These are phyloP conservation scores for Tenthredo amoena DNA, from an alignment of 2,888 invertebrate genomes.

Conservation along the genomic window DNA sequence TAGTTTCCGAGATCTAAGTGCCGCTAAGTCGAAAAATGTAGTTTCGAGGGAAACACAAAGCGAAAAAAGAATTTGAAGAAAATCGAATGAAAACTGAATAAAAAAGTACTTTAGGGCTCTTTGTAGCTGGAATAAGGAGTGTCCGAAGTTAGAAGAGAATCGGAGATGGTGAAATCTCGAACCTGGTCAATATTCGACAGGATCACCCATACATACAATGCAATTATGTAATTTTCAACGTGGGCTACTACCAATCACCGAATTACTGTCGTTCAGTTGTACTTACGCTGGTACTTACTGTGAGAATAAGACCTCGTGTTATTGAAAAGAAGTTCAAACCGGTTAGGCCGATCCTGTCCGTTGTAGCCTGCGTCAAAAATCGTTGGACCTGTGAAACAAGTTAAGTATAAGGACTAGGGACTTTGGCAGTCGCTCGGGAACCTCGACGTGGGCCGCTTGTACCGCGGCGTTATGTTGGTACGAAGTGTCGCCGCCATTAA, in stretches of 20 bases:
- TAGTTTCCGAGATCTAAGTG: no score
- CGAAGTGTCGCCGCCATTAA: no score
- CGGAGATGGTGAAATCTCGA: not conserved
- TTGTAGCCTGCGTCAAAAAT: conserved; percentile 76
- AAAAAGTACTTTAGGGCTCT: no score
- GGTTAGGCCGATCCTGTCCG: conserved; percentile 79
- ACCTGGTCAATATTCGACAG: not conserved
- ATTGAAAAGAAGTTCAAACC: conserved; percentile 82
- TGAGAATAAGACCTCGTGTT: conserved; percentile 80
- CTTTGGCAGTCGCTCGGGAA: no score
- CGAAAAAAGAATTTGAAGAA: no score
- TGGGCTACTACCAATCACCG: not conserved
- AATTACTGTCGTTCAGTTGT: not conserved
- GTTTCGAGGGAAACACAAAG: no score
- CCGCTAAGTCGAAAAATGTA: no score
- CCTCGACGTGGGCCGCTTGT: no score
- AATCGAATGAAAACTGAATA: no score
- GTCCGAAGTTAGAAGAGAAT: no score
- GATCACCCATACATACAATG: not conserved
- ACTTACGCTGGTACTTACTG: conserved; percentile 75
- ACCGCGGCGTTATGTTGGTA: no score
- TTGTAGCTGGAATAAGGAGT: no score
- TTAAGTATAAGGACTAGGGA: not conserved
- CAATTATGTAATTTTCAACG: not conserved
- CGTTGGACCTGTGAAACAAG: conserved; percentile 71